Conservation (phyloP, 2,888 invertebrate genomes). For the Polydrusus cervinus region DNA sequence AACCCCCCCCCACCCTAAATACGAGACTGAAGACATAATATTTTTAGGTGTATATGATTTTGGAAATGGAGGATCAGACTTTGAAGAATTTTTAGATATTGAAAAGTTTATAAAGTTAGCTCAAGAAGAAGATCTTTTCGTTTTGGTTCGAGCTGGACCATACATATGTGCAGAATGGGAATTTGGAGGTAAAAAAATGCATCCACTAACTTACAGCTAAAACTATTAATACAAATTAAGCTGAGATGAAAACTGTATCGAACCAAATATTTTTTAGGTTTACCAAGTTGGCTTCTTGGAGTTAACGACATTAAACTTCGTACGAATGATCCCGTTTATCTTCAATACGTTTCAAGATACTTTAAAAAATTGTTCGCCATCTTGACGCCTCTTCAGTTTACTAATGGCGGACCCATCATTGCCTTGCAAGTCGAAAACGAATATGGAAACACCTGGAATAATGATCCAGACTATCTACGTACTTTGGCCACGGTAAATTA, state of each 20-base stretch:
- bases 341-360: constrained; percentile 71
- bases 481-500: constrained; percentile 65
- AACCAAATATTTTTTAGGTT: constrained; percentile 51
- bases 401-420: constrained; percentile 89
- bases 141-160: constrained; percentile 90
- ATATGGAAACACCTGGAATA: constrained; percentile 74
- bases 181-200: constrained; percentile 63
- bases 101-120: constrained; percentile 82
- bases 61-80: constrained; percentile 72
- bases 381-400: constrained; percentile 73
- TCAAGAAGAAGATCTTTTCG: constrained; percentile 83
- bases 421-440: constrained; percentile 91
- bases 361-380: constrained; percentile 72
- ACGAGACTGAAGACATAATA: too few relatives aligned
- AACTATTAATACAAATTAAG: neutral
- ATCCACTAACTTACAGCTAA: neutral
- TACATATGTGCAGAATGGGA: constrained; percentile 96
- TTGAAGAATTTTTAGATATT: constrained; percentile 73
- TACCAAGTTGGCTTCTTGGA: constrained; percentile 65
- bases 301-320: constrained; percentile 70
- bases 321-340: constrained; percentile 64
- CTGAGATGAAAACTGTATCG: neutral
- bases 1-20: too few relatives aligned
- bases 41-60: constrained; percentile 68
- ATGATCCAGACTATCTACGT: constrained; percentile 67